phyloP scores from a whole-genome alignment of 2,797 vertebrate species.

The Florisuga fusca region DNA sequence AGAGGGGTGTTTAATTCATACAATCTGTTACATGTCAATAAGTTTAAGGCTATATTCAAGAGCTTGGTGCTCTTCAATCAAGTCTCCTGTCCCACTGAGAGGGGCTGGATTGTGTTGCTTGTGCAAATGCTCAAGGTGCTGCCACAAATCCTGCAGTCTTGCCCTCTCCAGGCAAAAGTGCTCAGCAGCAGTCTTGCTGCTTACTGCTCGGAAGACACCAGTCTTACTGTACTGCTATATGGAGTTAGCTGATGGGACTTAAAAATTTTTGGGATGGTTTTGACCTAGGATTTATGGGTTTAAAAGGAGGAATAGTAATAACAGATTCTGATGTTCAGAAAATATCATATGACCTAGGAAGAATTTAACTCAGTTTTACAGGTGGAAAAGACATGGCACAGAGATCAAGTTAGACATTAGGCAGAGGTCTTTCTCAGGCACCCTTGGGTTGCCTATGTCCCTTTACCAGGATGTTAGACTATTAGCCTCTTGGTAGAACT shows the following conservation, averaged over 20 bases:
- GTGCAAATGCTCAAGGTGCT: not conserved
- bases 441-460: not conserved
- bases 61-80: not conserved
- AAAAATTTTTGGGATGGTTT: not conserved
- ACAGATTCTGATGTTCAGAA: not conserved
- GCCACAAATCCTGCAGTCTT: not conserved
- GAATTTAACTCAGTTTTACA: not conserved
- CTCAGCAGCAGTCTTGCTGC: not conserved
- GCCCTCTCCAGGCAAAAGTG: not conserved
- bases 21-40: not conserved
- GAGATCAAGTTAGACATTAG: not conserved
- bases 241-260: not conserved
- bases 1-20: not conserved
- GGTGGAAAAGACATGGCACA: not conserved
- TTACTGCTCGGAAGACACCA: not conserved
- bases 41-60: fast-evolving
- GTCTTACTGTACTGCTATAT: not conserved
- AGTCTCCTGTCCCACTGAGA: not conserved
- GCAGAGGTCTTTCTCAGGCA: not conserved
- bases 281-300: not conserved
- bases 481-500: not conserved
- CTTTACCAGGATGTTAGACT: not conserved
- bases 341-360: not conserved
- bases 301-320: not conserved
- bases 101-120: not conserved